These are phyloP conservation scores for Ypsolopha scabrella DNA, from an alignment of 2,888 invertebrate species.

Conservation along the genomic window DNA sequence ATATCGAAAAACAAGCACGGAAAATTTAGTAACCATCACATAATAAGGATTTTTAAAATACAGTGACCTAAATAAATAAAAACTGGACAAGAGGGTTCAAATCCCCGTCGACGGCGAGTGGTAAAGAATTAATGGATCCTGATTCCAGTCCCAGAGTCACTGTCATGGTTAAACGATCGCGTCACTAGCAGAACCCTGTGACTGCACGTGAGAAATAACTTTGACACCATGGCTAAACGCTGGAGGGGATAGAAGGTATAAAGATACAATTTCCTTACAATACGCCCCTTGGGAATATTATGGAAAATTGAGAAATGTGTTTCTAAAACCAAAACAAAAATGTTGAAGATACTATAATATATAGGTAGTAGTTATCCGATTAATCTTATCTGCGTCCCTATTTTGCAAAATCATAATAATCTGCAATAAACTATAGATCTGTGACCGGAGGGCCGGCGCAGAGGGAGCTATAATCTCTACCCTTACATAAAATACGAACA, in stretches of 20 bases:
- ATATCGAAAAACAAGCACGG: not conserved
- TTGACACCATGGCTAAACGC: not conserved
- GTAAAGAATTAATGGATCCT: constrained; percentile 19
- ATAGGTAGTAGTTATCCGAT: no score
- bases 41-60: not conserved
- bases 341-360: no score
- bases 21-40: not conserved
- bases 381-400: no score
- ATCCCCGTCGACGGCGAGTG: not conserved
- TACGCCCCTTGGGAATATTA: not conserved
- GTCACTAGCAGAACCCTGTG: constrained; percentile 22
- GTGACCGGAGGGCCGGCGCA: constrained; percentile 22
- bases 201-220: constrained; percentile 29
- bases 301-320: no score
- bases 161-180: constrained; percentile 16
- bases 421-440: constrained; percentile 1
- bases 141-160: constrained; percentile 19
- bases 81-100: not conserved
- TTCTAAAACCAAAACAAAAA: no score
- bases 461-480: constrained; percentile 33
- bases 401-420: not conserved
- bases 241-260: not conserved
- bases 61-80: not conserved
- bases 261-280: not conserved
- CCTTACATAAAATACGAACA: constrained; percentile 27